phyloP scores from a whole-genome alignment of 2,797 vertebrate genomes.

The Sebastes trivittatus region DNA sequence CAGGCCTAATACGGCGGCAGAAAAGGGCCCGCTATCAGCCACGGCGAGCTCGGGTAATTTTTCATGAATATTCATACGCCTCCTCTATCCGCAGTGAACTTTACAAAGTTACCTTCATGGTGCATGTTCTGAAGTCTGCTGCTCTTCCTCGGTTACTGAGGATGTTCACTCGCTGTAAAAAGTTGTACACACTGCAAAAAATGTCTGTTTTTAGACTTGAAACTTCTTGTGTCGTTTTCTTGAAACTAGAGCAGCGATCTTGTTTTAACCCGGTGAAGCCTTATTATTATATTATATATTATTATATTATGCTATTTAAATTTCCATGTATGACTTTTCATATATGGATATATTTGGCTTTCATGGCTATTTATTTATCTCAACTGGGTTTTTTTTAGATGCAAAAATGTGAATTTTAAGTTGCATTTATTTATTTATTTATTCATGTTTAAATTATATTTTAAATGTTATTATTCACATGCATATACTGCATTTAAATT shows the following conservation, averaged over 20 bases:
- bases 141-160: neutral
- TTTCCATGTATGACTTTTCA: neutral
- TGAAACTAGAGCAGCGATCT: neutral
- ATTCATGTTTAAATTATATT: neutral
- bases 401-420: neutral
- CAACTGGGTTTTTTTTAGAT: neutral
- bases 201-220: neutral
- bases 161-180: slow-evolving; percentile 7
- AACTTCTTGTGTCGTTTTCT: neutral
- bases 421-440: neutral
- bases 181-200: slow-evolving; percentile 5
- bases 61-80: slow-evolving; percentile 82
- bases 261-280: neutral
- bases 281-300: neutral
- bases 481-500: neutral
- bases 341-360: neutral
- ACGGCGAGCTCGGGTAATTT: slow-evolving; percentile 68
- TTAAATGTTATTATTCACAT: neutral
- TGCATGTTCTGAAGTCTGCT: slow-evolving; percentile 59
- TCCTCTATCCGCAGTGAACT: slow-evolving; percentile 71
- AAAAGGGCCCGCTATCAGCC: slow-evolving; percentile 71
- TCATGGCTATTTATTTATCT: neutral
- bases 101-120: slow-evolving; percentile 83
- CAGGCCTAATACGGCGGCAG: slow-evolving; percentile 68
- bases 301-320: neutral